A percentile compares a stretch with the other conserved stretches of the same genome.
These are phyloP conservation scores for Tarsius wallacei DNA, from an alignment of 2,797 vertebrate genomes.

Conservation along the genomic window DNA sequence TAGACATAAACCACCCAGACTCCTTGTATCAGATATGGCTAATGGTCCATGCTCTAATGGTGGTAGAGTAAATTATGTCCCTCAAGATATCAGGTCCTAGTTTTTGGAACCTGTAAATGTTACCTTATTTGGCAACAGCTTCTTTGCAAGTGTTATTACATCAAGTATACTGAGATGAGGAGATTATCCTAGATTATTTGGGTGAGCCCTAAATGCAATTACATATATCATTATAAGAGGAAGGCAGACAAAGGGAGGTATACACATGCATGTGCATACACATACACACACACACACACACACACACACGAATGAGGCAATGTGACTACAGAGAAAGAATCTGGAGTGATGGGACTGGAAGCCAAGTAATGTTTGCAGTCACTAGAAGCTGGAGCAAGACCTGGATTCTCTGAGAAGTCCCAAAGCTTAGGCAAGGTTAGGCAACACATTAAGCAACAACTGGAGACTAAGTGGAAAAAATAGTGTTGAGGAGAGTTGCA, in stretches of 20 bases:
- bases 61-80: background rate
- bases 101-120: background rate
- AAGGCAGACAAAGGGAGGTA: background rate
- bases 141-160: background rate
- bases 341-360: background rate
- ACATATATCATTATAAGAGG: background rate
- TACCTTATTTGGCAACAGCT: background rate
- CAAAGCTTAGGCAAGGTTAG: background rate
- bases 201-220: background rate
- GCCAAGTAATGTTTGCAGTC: background rate
- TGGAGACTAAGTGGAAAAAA: conserved; percentile 11
- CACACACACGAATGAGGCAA: fast-evolving
- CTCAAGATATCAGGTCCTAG: background rate
- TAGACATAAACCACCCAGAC: background rate
- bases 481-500: background rate
- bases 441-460: background rate
- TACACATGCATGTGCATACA: background rate
- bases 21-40: background rate
- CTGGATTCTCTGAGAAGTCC: background rate
- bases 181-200: background rate
- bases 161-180: background rate
- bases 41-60: background rate
- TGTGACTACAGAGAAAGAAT: background rate
- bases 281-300: background rate
- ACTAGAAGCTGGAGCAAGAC: background rate